Evolutionary conservation across 1,140 invertebrate genomes (phyloP), one percentile per base, ranked within the genome.

Genomic region (Trichogramma pretiosum): DNA sequence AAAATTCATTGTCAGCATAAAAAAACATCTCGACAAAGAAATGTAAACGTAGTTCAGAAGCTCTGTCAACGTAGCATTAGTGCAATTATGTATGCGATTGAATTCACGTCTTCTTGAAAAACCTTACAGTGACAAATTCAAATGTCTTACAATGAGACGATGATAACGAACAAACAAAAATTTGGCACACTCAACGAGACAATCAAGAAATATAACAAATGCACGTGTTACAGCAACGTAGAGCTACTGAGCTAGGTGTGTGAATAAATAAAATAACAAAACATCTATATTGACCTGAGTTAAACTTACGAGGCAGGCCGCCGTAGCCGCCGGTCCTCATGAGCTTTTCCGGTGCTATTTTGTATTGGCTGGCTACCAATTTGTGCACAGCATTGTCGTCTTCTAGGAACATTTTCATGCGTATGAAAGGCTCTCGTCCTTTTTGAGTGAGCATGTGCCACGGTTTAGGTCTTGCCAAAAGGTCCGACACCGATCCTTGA

Each of bases 371-470:
- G 38, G 93, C 93, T 3, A 97, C 93, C 48, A 97, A 70, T 65
- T 95, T 95, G 64, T 95, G 91, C 3, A 97, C 92, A 3, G 94
- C 93, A 60, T 97, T 94, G 53, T 96, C 90, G 64, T 97, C 92
- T 67, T 96, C 92, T 36, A 97, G 74, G 70, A 97, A 98, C 85
- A 97, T 93, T 68, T 95, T 93, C 93, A 98, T 98, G 41, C 93
- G 77, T 46, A 98, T 96, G 71, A 97, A 98, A 2, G 93, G 93
- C 62, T 98, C 93, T 18, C 93, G 78, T 1, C 93, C 93, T 71
- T 97, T 97, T 64, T 95, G 91, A 2, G 93, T 98, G 8, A 98
- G 71, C 90, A 95, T 94, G 61, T 93, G 89, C 93, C 93, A 98
- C 0, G 93, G 90, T 64, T 98, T 98, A 17, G 93, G 93, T 36